Percentiles rank a stretch among this genome's conserved stretches.
These are phyloP conservation scores for Engraulis encrasicolus DNA, from an alignment of 2,113 vertebrate species.

Conservation along the genomic window DNA sequence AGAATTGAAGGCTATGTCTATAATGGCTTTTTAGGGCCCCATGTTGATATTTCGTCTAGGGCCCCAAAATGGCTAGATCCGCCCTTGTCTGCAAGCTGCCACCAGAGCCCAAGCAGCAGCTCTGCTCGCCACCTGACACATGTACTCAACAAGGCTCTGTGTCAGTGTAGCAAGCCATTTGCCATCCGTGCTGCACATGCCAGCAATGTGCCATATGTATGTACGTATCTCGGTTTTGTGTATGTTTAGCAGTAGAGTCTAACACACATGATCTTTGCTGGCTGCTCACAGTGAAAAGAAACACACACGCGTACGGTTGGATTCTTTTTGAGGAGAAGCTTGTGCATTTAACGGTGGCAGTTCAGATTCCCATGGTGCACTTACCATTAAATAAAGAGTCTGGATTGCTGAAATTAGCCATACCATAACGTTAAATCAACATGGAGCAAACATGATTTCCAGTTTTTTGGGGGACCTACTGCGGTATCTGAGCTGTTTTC, in stretches of 20 bases:
- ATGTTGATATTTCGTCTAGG: too few relatives aligned
- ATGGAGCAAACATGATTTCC: slow-evolving; percentile 45
- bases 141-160: slow-evolving; percentile 27
- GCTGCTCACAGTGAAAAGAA: too few relatives aligned
- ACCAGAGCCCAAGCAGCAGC: slow-evolving; percentile 37
- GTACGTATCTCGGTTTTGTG: too few relatives aligned
- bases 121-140: slow-evolving; percentile 43
- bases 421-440: slow-evolving; percentile 56
- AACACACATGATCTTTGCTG: not conserved
- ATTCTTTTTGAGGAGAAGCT: slow-evolving; percentile 4
- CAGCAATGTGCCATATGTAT: too few relatives aligned
- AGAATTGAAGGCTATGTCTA: too few relatives aligned
- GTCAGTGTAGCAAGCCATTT: slow-evolving; percentile 35
- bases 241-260: too few relatives aligned
- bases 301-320: not conserved
- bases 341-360: slow-evolving; percentile 31
- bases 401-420: slow-evolving; percentile 66
- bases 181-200: not conserved
- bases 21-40: too few relatives aligned
- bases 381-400: slow-evolving; percentile 52
- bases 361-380: slow-evolving; percentile 19
- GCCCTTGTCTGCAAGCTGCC: too few relatives aligned
- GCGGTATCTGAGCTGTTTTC: slow-evolving; percentile 64
- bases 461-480: slow-evolving; percentile 41
- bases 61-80: too few relatives aligned